A percentile compares a stretch with the other conserved stretches of the same genome.
Evolutionary conservation across 2,113 vertebrate species (phyloP).

Genomic region (Dermatemys mawii): DNA sequence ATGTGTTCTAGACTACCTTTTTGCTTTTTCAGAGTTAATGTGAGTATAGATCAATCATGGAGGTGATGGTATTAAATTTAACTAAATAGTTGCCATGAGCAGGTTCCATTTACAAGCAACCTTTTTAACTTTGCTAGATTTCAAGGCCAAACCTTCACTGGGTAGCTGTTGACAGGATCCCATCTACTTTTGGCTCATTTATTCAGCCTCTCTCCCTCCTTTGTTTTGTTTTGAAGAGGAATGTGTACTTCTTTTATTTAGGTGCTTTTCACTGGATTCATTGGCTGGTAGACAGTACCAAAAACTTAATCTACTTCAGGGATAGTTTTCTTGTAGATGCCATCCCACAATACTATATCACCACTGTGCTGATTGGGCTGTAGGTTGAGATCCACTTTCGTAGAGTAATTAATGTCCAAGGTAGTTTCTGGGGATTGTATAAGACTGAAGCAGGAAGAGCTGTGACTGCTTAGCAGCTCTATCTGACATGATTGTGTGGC

Average conservation of each 20-base stretch:
- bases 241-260: not conserved
- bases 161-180: not conserved
- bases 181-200: not conserved
- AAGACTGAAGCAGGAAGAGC: constrained; percentile 11
- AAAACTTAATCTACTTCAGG: not conserved
- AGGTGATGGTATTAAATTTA: not conserved
- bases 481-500: not conserved
- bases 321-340: not conserved
- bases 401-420: constrained; percentile 69
- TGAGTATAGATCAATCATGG: not conserved
- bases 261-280: not conserved
- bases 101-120: not conserved
- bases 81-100: not conserved
- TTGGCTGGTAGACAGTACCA: not conserved
- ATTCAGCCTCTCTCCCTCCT: not conserved
- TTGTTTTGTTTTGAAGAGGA: not conserved
- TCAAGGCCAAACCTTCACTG: not conserved
- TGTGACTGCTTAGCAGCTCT: not conserved
- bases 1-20: not conserved
- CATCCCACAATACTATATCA: not conserved
- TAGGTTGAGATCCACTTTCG: too few species aligned
- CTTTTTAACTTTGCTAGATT: not conserved
- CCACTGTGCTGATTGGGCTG: too few species aligned
- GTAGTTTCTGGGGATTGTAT: constrained; percentile 58
- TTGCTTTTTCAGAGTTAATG: rapidly evolving